Conservation (phyloP, 2,113 vertebrate species). For the Entomyzon cyanotis region DNA sequence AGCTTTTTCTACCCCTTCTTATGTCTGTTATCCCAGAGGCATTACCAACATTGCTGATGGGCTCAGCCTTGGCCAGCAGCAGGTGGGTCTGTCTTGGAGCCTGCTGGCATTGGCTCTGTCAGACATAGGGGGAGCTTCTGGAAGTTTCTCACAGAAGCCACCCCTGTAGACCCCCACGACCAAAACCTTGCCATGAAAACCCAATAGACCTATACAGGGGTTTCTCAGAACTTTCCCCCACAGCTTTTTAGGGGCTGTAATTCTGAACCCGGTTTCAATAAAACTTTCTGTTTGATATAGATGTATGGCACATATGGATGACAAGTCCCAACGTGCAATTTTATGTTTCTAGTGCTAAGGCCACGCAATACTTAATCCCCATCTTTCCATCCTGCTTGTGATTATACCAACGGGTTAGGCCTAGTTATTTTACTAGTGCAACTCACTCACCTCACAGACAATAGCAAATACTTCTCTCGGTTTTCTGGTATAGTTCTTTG, state of each 20-base stretch:
- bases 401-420: neutral
- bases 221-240: neutral
- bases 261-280: neutral
- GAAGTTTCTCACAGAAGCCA: neutral
- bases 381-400: neutral
- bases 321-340: neutral
- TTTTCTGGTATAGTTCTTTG: neutral
- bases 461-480: neutral
- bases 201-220: neutral
- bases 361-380: neutral
- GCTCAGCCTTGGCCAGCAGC: neutral
- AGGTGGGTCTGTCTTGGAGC: neutral
- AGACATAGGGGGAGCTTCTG: neutral
- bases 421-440: neutral
- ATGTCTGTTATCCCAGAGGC: neutral
- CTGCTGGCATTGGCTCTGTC: neutral
- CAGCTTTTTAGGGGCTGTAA: neutral
- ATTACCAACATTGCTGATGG: neutral
- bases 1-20: neutral
- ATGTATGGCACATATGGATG: accelerated
- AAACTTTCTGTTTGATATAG: neutral
- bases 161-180: neutral
- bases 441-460: neutral
- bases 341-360: neutral
- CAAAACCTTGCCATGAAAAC: neutral